phyloP scores from a whole-genome alignment of 2,888 invertebrate genomes.

The Melanostoma mellinum region DNA sequence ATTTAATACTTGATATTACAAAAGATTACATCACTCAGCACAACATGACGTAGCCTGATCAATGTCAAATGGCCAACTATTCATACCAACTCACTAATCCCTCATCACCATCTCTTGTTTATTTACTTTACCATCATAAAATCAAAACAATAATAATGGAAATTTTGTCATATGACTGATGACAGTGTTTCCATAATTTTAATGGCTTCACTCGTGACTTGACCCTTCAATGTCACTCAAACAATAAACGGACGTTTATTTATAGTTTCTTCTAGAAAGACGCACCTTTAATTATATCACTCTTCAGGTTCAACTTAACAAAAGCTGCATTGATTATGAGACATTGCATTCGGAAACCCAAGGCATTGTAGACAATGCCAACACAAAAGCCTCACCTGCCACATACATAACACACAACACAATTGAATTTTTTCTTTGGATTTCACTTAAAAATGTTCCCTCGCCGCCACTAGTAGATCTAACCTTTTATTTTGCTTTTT shows the following conservation, averaged over 20 bases:
- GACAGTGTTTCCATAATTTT: slow-evolving; percentile 20
- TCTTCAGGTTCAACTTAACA: not conserved
- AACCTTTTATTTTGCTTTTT: slow-evolving; percentile 14
- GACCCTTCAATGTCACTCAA: slow-evolving; percentile 56
- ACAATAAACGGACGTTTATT: slow-evolving; percentile 18
- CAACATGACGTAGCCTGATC: not conserved
- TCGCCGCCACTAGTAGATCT: too few relatives aligned
- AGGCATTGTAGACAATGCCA: slow-evolving; percentile 20
- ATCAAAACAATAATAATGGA: slow-evolving; percentile 34
- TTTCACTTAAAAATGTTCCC: slow-evolving; percentile 2
- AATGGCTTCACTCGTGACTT: slow-evolving; percentile 46
- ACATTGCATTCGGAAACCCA: slow-evolving; percentile 7
- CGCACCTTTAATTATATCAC: slow-evolving; percentile 37
- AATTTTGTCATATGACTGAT: slow-evolving; percentile 36
- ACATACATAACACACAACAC: not conserved
- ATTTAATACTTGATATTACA: not conserved
- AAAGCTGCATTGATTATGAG: slow-evolving; percentile 32
- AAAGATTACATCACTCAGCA: not conserved
- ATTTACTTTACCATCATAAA: slow-evolving; percentile 1
- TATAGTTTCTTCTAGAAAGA: slow-evolving; percentile 16
- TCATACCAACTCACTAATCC: slow-evolving; percentile 22
- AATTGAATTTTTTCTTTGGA: slow-evolving; percentile 15
- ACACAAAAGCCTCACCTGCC: slow-evolving; percentile 17
- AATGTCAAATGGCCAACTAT: slow-evolving; percentile 13
- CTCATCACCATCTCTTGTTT: slow-evolving; percentile 27